Conservation (phyloP, 2,797 vertebrate genomes). For the Eulemur rubriventer region DNA sequence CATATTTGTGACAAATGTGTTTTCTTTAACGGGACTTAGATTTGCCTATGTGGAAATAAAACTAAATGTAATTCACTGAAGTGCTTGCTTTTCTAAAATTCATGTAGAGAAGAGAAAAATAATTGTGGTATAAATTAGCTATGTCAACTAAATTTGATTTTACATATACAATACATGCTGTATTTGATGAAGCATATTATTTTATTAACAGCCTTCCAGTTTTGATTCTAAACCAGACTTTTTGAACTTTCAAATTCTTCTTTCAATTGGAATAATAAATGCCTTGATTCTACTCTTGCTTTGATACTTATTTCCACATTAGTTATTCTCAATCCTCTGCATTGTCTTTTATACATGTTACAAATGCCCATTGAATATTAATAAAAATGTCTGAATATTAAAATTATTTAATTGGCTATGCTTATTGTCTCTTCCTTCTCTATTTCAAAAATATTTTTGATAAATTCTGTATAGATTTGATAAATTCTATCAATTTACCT, state of each 20-base stretch:
- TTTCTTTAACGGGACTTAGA: conserved; percentile 65
- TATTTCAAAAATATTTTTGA: conserved; percentile 37
- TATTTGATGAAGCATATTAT: conserved; percentile 46
- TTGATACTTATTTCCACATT: neutral
- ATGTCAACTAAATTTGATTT: conserved; percentile 52
- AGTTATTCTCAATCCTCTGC: neutral
- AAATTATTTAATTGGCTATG: neutral
- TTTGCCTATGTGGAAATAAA: conserved; percentile 71
- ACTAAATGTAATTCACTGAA: conserved; percentile 64
- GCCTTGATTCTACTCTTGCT: neutral
- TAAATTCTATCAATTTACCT: neutral
- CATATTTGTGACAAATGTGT: conserved; percentile 73
- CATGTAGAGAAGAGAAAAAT: conserved; percentile 32
- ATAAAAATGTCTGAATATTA: conserved; percentile 6
- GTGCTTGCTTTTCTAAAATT: conserved; percentile 68
- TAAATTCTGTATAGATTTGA: neutral
- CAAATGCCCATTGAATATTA: neutral
- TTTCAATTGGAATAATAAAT: conserved; percentile 58
- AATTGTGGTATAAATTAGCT: conserved; percentile 23
- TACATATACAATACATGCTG: conserved; percentile 13
- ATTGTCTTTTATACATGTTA: neutral
- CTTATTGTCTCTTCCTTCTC: neutral
- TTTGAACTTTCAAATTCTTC: conserved; percentile 47
- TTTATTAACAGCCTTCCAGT: conserved; percentile 16
- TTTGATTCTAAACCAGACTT: conserved; percentile 56